Conservation (phyloP, 2,113 vertebrate species). For the Notiomystis cincta region DNA sequence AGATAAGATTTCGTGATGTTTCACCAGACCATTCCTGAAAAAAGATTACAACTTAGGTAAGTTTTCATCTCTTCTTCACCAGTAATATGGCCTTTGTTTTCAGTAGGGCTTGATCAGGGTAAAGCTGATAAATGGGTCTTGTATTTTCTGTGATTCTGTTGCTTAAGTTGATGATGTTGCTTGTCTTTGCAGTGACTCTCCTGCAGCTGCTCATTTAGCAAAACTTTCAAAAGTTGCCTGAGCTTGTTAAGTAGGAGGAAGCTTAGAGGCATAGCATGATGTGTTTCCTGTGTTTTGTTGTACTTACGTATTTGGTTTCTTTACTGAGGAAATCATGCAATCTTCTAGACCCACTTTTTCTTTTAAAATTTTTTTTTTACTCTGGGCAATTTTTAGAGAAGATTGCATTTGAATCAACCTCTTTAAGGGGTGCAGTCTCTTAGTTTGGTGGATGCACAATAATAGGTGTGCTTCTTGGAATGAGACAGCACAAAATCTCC, state of each 20-base stretch:
- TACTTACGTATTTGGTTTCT: background rate
- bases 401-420: background rate
- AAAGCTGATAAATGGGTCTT: background rate
- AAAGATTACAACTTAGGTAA: background rate
- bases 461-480: background rate
- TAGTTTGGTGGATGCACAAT: background rate
- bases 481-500: background rate
- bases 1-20: fast-evolving
- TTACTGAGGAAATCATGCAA: background rate
- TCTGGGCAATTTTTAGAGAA: background rate
- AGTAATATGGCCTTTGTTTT: background rate
- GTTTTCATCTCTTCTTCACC: background rate
- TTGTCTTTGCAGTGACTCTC: background rate
- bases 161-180: background rate
- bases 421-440: background rate
- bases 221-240: background rate
- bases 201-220: background rate
- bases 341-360: background rate
- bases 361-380: no score
- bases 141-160: background rate
- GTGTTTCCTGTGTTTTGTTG: background rate
- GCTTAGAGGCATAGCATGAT: background rate
- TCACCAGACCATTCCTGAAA: fast-evolving
- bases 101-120: background rate
- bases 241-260: background rate